phyloP scores from a whole-genome alignment of 2,797 vertebrate species.

The Enteromius viviparus region DNA sequence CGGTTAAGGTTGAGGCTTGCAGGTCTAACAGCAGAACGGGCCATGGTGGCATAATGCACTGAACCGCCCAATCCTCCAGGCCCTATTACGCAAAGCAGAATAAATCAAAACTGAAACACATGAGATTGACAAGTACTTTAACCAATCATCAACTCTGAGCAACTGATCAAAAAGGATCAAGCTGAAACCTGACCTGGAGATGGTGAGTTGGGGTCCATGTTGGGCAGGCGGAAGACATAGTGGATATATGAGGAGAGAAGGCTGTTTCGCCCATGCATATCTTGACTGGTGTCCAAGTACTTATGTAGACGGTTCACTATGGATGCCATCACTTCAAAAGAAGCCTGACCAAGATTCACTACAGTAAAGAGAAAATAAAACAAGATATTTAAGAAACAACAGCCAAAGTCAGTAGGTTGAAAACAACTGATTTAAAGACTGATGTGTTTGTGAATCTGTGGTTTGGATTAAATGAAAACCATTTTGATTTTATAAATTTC shows the following conservation, averaged over 20 bases:
- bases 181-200: slow-evolving; percentile 83
- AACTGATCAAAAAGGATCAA: background rate
- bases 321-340: slow-evolving; percentile 97
- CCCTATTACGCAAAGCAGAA: slow-evolving; percentile 67
- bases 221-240: slow-evolving; percentile 95
- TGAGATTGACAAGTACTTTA: slow-evolving; percentile 18
- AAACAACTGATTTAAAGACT: too few species aligned
- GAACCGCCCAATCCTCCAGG: slow-evolving; percentile 92
- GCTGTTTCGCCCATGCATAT: slow-evolving; percentile 95
- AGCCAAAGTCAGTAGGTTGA: too few species aligned
- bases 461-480: too few species aligned
- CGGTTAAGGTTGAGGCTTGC: slow-evolving; percentile 97
- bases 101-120: slow-evolving; percentile 57
- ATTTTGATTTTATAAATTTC: background rate
- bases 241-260: slow-evolving; percentile 96
- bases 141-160: background rate
- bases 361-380: background rate
- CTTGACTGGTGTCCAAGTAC: slow-evolving; percentile 95
- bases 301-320: slow-evolving; percentile 97
- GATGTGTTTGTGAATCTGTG: too few species aligned
- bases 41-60: slow-evolving; percentile 98
- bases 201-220: slow-evolving; percentile 91
- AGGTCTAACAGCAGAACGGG: slow-evolving; percentile 91
- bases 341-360: slow-evolving; percentile 97
- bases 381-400: background rate